Base-by-base conservation (phyloP, 2,113 vertebrate genomes). In the Sinocyclocheilus rhinocerous region DNA sequence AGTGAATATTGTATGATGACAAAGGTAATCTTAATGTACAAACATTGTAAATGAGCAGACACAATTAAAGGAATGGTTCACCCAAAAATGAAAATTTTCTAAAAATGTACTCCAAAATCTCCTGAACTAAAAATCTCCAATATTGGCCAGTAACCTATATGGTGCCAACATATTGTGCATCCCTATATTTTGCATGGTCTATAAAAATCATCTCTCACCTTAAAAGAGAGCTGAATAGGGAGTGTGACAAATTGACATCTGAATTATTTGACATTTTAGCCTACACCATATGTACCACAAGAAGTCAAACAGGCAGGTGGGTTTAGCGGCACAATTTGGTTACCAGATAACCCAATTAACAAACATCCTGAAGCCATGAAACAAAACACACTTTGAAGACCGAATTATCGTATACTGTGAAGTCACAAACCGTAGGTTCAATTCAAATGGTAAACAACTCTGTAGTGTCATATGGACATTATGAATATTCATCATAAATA, bases 191-290 rank as follows among this genome's bases (percentile, higher is more conserved):
- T 52, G 13, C 75, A 52, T 52, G 24, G 8, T 76, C 45, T 76
- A 76, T 18, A 52, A 76, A 61, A 63, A 63, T 45, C 6, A 39
- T 63, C 6, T 33, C 55, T 16, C 1, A 63, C 22, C 3, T 16
- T 61, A 33, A 61, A 80, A 59, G 22, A 61, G 33, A 59, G 52
- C 52, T 61, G 55, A 61, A 33, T 33, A 76, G 36, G 63, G 24
- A 70, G 42, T 33, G 24, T 50, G 2, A 50, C 39, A 65, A 50
- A 70, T 52, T 29, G 63, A 33, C 26, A 1, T 83, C 5, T 81
- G 26, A 89, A 79, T 86, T 59, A 83, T 83, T 89, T 90, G 84
- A 88, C 78, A 88, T 89, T 86, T 79, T 88, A 88, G 88, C 84
- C 82, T 42, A 77, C 48, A 42, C 83, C 81, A 15, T 18, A 42